Evolutionary conservation across 2,797 vertebrate species (phyloP).

Genomic region (Amblyraja radiata): DNA sequence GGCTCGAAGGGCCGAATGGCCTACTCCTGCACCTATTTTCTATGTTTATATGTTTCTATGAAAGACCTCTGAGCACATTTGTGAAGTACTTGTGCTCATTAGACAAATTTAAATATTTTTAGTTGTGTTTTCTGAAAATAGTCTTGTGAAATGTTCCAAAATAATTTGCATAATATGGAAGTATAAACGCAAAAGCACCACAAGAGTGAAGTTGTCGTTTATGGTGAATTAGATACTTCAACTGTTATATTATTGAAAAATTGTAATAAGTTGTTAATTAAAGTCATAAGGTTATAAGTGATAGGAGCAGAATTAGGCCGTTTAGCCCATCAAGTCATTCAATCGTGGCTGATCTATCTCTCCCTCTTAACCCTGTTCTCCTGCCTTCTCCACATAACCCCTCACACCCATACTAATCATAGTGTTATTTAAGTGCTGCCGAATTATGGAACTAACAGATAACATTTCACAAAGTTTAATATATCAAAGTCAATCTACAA

Average conservation of each 20-base stretch:
- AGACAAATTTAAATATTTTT: neutral
- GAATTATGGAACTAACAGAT: neutral
- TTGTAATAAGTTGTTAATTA: neutral
- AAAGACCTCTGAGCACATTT: neutral
- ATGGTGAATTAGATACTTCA: neutral
- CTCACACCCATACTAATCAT: neutral
- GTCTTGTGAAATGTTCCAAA: neutral
- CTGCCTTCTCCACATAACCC: no score
- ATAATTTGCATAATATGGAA: neutral
- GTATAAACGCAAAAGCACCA: neutral
- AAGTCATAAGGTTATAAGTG: neutral
- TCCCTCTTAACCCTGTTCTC: no score
- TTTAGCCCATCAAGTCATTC: no score
- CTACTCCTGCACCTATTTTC: no score
- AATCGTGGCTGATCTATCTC: no score
- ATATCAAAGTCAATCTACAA: neutral
- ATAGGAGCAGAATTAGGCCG: no score
- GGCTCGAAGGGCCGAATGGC: no score
- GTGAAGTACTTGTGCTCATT: neutral
- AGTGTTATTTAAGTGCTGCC: neutral
- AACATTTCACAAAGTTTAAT: neutral
- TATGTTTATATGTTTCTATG: no score
- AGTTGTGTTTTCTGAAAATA: neutral
- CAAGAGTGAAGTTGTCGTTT: neutral
- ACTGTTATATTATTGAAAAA: neutral